These are phyloP conservation scores for Calliopum simillimum DNA, from an alignment of 2,888 invertebrate species.

Conservation along the genomic window DNA sequence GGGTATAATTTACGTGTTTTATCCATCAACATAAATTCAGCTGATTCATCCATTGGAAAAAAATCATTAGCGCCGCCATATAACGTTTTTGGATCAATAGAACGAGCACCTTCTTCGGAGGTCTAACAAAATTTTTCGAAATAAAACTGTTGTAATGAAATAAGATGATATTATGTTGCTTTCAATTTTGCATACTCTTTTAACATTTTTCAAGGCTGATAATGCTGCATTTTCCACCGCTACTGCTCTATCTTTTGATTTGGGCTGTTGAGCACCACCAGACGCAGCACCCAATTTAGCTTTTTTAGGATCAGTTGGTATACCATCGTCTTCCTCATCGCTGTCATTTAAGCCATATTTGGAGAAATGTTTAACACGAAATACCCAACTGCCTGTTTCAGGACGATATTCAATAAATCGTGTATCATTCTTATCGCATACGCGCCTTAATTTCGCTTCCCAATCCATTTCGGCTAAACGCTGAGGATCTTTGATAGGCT, in stretches of 20 bases:
- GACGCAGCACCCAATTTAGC: constrained; percentile 53
- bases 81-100: constrained; percentile 54
- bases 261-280: constrained; percentile 32
- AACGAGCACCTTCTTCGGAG: constrained; percentile 52
- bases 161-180: background rate
- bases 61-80: constrained; percentile 47
- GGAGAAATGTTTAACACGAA: constrained; percentile 93
- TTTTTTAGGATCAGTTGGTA: constrained; percentile 65
- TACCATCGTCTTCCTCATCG: constrained; percentile 86
- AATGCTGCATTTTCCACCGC: constrained; percentile 51
- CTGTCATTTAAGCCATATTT: constrained; percentile 92
- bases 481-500: constrained; percentile 84
- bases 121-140: background rate
- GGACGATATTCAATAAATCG: constrained; percentile 95
- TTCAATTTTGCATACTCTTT: constrained; percentile 44
- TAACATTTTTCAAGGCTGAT: constrained; percentile 50
- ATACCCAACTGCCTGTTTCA: constrained; percentile 97
- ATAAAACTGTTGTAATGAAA: background rate
- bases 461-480: constrained; percentile 84
- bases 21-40: constrained; percentile 60
- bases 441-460: constrained; percentile 84
- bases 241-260: constrained; percentile 21
- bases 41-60: constrained; percentile 57
- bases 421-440: constrained; percentile 88
- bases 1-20: constrained; percentile 58